These are phyloP conservation scores for Drosophila incognita DNA, from an alignment of 2,888 invertebrate genomes.

Conservation along the genomic window DNA sequence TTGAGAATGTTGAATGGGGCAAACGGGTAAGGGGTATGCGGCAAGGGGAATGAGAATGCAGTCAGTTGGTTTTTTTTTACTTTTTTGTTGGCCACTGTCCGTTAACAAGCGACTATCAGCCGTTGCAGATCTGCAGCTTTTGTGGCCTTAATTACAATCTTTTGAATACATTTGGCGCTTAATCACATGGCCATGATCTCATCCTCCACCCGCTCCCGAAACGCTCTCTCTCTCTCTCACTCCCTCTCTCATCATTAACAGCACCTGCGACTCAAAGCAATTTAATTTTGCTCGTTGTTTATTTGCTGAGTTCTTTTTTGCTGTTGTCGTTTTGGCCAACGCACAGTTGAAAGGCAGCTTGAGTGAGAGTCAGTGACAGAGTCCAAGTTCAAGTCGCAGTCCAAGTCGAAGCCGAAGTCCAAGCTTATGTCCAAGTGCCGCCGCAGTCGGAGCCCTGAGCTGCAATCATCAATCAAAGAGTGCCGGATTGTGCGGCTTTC, in stretches of 20 bases:
- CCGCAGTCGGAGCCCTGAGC: constrained; percentile 47
- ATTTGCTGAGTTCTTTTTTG: constrained; percentile 4
- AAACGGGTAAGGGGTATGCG: neutral
- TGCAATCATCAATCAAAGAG: constrained; percentile 78
- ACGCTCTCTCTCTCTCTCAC: constrained; percentile 13
- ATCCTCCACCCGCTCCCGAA: constrained; percentile 20
- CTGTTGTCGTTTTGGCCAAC: constrained; percentile 42
- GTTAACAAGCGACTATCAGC: constrained; percentile 76
- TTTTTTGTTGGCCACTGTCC: constrained; percentile 19
- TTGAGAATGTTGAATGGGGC: neutral
- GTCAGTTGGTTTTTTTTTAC: constrained; percentile 31
- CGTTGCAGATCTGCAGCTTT: constrained; percentile 75
- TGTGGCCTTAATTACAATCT: constrained; percentile 81
- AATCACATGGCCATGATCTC: constrained; percentile 77
- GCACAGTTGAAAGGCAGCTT: constrained; percentile 71
- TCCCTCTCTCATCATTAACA: constrained; percentile 10
- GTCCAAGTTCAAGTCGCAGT: constrained; percentile 21
- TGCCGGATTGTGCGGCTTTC: constrained; percentile 63
- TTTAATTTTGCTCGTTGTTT: constrained; percentile 38
- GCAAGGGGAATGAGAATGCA: constrained; percentile 33
- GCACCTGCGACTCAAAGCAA: constrained; percentile 52
- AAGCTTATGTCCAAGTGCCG: constrained; percentile 3
- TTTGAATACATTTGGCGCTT: constrained; percentile 81
- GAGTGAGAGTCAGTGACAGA: constrained; percentile 32
- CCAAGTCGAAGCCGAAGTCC: constrained; percentile 11